phyloP scores from a whole-genome alignment of 2,888 invertebrate species.

The Agonopterix alstromeriana region DNA sequence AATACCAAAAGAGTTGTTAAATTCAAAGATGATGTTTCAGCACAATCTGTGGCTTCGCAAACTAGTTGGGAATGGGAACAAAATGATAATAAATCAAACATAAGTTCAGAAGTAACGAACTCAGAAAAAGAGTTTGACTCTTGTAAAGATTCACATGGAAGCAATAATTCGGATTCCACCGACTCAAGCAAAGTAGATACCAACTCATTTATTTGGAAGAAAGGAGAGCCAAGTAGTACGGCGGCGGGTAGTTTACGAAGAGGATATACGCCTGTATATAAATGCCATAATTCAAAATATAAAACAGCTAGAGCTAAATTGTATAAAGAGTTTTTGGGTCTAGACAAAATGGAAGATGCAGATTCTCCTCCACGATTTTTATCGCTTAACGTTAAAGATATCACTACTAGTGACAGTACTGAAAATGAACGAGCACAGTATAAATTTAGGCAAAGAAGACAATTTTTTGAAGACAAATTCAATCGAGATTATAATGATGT shows the following conservation, averaged over 20 bases:
- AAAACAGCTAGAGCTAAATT: conserved; percentile 31
- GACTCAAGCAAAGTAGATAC: conserved; percentile 42
- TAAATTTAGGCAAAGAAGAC: conserved; percentile 20
- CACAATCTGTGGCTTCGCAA: conserved; percentile 16
- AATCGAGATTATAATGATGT: conserved; percentile 11
- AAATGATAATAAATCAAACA: conserved; percentile 5
- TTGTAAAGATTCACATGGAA: conserved; percentile 19
- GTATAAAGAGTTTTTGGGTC: conserved; percentile 37
- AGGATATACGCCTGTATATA: conserved; percentile 36
- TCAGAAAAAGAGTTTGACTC: conserved; percentile 18
- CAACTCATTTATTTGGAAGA: conserved; percentile 46
- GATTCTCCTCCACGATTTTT: conserved; percentile 10
- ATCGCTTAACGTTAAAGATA: conserved; percentile 18
- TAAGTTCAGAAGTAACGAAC: conserved; percentile 15
- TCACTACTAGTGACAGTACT: conserved; percentile 24
- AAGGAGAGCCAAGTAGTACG: conserved; percentile 15
- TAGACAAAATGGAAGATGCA: conserved; percentile 19
- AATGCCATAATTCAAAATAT: conserved; percentile 24
- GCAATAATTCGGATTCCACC: conserved; percentile 34
- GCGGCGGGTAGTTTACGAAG: conserved; percentile 16
- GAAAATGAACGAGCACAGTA: conserved; percentile 16
- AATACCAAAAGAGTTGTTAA: conserved; percentile 43
- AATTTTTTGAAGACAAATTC: conserved; percentile 25
- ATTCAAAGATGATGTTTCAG: conserved; percentile 35
- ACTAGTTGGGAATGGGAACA: conserved; percentile 12